These are phyloP conservation scores for Platysternon megacephalum DNA, from an alignment of 2,113 vertebrate species.

Conservation along the genomic window DNA sequence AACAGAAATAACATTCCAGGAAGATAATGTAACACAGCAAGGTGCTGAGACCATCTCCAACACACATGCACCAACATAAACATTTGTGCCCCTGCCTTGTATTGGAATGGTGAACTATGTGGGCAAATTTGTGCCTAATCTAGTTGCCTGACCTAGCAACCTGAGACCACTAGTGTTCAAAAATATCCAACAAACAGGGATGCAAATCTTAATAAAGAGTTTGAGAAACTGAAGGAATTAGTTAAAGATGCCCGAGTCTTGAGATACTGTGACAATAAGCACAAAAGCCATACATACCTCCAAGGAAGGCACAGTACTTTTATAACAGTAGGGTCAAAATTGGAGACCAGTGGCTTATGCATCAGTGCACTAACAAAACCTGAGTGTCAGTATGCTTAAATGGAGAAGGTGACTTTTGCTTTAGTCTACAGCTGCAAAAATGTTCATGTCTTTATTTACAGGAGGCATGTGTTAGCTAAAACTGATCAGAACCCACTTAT, in stretches of 20 bases:
- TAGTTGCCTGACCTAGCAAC: background rate
- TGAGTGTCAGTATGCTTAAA: background rate
- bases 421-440: background rate
- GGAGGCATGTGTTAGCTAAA: slow-evolving; percentile 44
- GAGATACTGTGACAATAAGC: background rate
- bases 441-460: slow-evolving; percentile 40
- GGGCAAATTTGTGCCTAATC: background rate
- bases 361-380: background rate
- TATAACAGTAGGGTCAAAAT: background rate
- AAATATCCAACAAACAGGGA: background rate
- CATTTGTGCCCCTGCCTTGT: background rate
- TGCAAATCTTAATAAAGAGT: background rate
- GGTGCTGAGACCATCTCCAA: background rate
- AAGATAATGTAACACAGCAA: background rate
- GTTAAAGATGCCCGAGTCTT: background rate
- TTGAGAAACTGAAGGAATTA: background rate
- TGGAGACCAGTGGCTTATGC: background rate
- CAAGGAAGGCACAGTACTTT: background rate
- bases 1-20: background rate
- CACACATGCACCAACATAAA: background rate
- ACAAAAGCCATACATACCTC: accelerated
- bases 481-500: slow-evolving; percentile 59
- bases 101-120: background rate
- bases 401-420: slow-evolving; percentile 15
- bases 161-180: background rate